Base-by-base conservation (phyloP, 1,140 invertebrate genomes). In the Sycophaga agraensis region DNA sequence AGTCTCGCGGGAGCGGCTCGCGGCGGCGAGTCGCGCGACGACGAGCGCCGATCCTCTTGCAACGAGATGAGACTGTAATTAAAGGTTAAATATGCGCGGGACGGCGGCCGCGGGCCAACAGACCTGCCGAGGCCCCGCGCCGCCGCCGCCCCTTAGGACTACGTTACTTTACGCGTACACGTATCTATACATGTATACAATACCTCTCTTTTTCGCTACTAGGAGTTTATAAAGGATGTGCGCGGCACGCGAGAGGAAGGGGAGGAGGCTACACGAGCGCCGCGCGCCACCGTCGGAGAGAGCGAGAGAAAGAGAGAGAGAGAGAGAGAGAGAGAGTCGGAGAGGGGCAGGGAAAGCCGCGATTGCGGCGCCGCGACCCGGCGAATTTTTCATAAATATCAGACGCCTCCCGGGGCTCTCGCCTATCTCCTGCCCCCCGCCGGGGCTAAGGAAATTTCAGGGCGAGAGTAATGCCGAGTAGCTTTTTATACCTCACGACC, bases 1-100 rank as follows among this genome's bases (percentile, higher is more conserved):
- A n/a, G n/a, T n/a, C n/a, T n/a, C n/a, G n/a, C n/a, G n/a, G n/a
- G n/a, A n/a, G n/a, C n/a, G n/a, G n/a, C n/a, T n/a, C n/a, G n/a
- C n/a, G n/a, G n/a, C n/a, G n/a, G n/a, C n/a, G n/a, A n/a, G n/a
- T n/a, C n/a, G n/a, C n/a, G n/a, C n/a, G 24, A 46, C 24, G n/a
- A 42, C 42, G 51, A 40, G 51, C 31, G 40, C 37, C 7, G 19
- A 53, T 57, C 43, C 21, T 57, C 7, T 42, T 42, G 37, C 45
- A 60, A 45, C 58, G 28, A 60, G 40, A 53, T 53, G 58, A 60
- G 58, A 60, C 58, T 60, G 58, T 60, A 60, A 60, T 60, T 60
- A 53, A 49, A 60, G n/a, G n/a, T 26, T 31, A 60, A 55, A 55
- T 46, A 28, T 31, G 55, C 55, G 55, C 37, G 55, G 28, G n/a